Conservation (phyloP, 2,797 vertebrate species). For the Ctenopoma kingsleyae region DNA sequence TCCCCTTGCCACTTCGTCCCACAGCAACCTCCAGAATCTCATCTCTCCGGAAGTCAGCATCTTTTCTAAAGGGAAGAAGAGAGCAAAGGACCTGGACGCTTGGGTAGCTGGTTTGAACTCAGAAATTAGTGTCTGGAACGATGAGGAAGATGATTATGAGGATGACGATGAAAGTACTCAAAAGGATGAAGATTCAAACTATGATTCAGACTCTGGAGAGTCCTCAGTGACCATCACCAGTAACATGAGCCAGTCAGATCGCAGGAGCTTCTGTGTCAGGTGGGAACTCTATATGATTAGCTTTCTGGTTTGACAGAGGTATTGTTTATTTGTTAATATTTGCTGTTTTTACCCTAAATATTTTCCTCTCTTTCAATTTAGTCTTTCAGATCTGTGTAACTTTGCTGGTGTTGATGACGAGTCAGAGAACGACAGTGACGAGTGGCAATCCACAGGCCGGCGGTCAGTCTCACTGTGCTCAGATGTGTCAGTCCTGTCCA, state of each 20-base stretch:
- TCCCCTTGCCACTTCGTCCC: slow-evolving; percentile 5
- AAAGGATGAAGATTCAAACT: slow-evolving; percentile 80
- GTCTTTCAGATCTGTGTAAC: slow-evolving; percentile 84
- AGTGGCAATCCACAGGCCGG: slow-evolving; percentile 55
- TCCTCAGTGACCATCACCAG: slow-evolving; percentile 86
- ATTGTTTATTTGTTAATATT: background rate
- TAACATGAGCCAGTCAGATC: slow-evolving; percentile 81
- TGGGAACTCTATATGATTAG: slow-evolving; percentile 49
- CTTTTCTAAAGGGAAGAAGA: slow-evolving; percentile 39
- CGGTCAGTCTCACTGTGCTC: slow-evolving; percentile 84
- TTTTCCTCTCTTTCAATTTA: slow-evolving; percentile 32
- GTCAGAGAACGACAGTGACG: slow-evolving; percentile 69
- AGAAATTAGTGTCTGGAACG: slow-evolving; percentile 58
- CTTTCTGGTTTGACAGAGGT: background rate
- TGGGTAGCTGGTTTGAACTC: slow-evolving; percentile 74
- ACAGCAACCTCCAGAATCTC: slow-evolving; percentile 26
- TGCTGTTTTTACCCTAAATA: background rate
- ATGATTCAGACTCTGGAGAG: slow-evolving; percentile 85
- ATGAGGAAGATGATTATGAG: slow-evolving; percentile 59
- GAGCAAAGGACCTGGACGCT: slow-evolving; percentile 49
- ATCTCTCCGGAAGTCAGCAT: slow-evolving; percentile 26
- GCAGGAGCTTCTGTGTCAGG: slow-evolving; percentile 85
- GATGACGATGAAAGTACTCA: slow-evolving; percentile 82
- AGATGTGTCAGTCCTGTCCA: slow-evolving; percentile 83
- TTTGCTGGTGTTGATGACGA: slow-evolving; percentile 81